phyloP scores from a whole-genome alignment of 2,888 invertebrate species.

The Euclidia mi region DNA sequence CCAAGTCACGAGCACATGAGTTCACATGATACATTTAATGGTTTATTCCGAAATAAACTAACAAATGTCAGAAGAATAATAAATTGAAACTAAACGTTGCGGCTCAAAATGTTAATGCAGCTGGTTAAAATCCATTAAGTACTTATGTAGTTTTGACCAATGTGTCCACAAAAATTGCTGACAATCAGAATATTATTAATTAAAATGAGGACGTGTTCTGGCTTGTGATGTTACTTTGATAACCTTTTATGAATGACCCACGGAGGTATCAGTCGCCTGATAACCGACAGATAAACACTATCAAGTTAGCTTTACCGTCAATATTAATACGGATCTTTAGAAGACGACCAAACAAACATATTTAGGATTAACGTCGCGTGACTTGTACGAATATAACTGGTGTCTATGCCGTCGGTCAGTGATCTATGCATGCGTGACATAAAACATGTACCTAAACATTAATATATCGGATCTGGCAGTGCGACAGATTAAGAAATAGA shows the following conservation, averaged over 20 bases:
- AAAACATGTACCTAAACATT: too few species aligned
- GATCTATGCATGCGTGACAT: neutral
- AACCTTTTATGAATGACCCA: slow-evolving; percentile 45
- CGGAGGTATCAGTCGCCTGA: slow-evolving; percentile 45
- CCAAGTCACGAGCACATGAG: slow-evolving; percentile 31
- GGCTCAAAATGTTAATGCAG: neutral
- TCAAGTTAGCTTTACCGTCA: slow-evolving; percentile 27
- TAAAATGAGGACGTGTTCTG: slow-evolving; percentile 9
- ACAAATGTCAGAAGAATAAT: neutral
- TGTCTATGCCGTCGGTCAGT: neutral
- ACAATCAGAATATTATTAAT: slow-evolving; percentile 2
- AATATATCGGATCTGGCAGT: too few species aligned
- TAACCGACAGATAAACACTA: slow-evolving; percentile 41
- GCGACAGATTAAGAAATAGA: too few species aligned
- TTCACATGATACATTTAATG: neutral
- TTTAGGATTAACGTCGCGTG: neutral
- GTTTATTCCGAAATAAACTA: too few species aligned
- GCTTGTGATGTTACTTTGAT: slow-evolving; percentile 31
- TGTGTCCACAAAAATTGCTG: neutral
- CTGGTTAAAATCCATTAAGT: neutral
- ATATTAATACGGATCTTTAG: slow-evolving; percentile 7
- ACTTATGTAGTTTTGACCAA: neutral
- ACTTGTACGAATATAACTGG: neutral
- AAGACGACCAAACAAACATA: neutral
- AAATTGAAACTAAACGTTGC: neutral